Evolutionary conservation across 1,140 invertebrate species (phyloP).

Genomic region (Drosophila virilis): DNA sequence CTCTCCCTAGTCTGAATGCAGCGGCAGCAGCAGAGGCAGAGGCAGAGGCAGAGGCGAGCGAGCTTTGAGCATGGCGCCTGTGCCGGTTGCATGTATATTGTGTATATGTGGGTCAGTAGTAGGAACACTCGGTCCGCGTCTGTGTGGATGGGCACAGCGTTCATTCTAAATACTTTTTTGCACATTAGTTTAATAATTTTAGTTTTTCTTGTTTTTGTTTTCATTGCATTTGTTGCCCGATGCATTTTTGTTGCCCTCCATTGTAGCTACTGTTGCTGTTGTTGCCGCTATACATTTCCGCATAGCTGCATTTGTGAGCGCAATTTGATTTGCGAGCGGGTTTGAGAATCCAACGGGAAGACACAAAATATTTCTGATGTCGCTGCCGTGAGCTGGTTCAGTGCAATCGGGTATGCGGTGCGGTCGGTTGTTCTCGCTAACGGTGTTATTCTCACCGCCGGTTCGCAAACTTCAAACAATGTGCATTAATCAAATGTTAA

Average conservation of each 20-base stretch:
- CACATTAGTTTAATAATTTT: conserved; percentile 41
- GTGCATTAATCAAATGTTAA: neutral
- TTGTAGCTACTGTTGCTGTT: neutral
- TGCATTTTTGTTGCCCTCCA: neutral
- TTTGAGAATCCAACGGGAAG: conserved; percentile 48
- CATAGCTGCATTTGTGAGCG: conserved; percentile 39
- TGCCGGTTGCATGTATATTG: conserved; percentile 40
- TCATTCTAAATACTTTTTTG: conserved; percentile 48
- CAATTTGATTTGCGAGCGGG: conserved; percentile 18
- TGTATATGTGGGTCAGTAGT: conserved; percentile 79
- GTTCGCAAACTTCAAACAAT: conserved; percentile 7
- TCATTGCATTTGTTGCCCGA: conserved; percentile 4
- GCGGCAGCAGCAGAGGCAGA: neutral
- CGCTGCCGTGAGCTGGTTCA: conserved; percentile 31
- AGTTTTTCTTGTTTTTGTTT: conserved; percentile 9
- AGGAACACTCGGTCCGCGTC: conserved; percentile 63
- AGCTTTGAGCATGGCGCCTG: conserved; percentile 38
- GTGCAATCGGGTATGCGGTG: conserved; percentile 49
- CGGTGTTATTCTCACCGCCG: conserved; percentile 23
- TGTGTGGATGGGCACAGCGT: conserved; percentile 66
- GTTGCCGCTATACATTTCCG: conserved; percentile 35
- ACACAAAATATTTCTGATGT: conserved; percentile 18
- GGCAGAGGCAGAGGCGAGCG: conserved; percentile 1
- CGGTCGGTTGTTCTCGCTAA: conserved; percentile 44
- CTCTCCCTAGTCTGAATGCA: conserved; percentile 13